Conservation (phyloP, 2,113 vertebrate genomes). For the Egretta garzetta region DNA sequence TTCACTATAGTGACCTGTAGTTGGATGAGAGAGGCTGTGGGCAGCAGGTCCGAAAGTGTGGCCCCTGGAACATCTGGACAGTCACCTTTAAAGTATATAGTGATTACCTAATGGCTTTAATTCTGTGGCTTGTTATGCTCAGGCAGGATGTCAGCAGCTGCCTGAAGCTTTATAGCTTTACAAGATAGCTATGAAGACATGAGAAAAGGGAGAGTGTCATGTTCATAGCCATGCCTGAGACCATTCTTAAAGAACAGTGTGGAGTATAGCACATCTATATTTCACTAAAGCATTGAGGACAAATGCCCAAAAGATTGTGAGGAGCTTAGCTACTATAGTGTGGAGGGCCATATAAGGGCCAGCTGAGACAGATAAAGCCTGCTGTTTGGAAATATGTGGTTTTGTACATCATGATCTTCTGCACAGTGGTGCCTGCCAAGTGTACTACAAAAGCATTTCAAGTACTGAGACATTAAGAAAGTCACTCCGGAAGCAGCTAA, state of each 20-base stretch:
- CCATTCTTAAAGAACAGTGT: background rate
- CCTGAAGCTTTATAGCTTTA: background rate
- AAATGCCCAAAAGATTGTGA: background rate
- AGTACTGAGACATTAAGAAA: background rate
- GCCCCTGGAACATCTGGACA: background rate
- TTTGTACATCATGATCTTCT: conserved; percentile 16
- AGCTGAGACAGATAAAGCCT: background rate
- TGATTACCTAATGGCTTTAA: background rate
- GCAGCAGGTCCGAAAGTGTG: background rate
- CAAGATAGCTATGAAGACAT: background rate
- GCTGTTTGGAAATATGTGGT: background rate
- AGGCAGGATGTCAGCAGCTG: background rate
- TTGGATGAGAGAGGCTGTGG: background rate
- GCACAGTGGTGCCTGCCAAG: background rate
- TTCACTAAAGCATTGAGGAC: background rate
- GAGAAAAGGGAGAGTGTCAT: background rate
- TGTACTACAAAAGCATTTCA: conserved; percentile 15
- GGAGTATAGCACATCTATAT: background rate
- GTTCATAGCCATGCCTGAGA: background rate
- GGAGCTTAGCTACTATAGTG: background rate
- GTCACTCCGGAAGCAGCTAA: background rate
- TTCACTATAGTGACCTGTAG: background rate
- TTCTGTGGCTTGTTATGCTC: background rate
- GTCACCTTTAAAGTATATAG: background rate
- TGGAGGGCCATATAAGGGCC: background rate